phyloP scores from a whole-genome alignment of 2,888 invertebrate species.

The Drosophila falleni region DNA sequence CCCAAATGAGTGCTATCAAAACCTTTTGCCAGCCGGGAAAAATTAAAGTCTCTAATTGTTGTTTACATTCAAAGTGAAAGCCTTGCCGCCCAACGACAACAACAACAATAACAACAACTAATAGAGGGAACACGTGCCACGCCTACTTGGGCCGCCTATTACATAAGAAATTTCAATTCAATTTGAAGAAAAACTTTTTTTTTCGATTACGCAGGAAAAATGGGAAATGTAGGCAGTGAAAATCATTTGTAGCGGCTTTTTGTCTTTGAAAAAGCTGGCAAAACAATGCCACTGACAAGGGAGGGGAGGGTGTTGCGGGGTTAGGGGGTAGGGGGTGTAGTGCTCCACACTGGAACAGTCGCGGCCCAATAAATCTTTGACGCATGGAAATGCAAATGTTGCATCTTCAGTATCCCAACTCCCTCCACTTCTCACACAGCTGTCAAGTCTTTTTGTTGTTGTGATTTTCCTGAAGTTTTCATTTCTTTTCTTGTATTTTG shows the following conservation, averaged over 20 bases:
- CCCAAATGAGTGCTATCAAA: slow-evolving; percentile 17
- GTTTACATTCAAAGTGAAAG: slow-evolving; percentile 73
- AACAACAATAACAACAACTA: slow-evolving; percentile 28
- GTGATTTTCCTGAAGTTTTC: slow-evolving; percentile 44
- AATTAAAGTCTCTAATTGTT: slow-evolving; percentile 63
- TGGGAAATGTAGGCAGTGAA: slow-evolving; percentile 20
- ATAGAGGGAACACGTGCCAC: slow-evolving; percentile 21
- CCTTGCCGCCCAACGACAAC: slow-evolving; percentile 28
- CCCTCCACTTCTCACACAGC: slow-evolving; percentile 18
- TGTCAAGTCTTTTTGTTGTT: slow-evolving; percentile 52
- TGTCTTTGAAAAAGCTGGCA: slow-evolving; percentile 63
- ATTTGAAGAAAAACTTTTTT: slow-evolving; percentile 42
- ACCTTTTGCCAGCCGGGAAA: slow-evolving; percentile 42
- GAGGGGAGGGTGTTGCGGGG: slow-evolving; percentile 1
- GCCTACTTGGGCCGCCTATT: slow-evolving; percentile 33
- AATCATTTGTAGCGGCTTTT: slow-evolving; percentile 55
- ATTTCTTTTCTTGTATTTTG: slow-evolving; percentile 34
- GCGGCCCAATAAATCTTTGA: slow-evolving; percentile 69
- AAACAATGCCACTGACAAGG: slow-evolving; percentile 44
- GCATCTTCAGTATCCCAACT: slow-evolving; percentile 42
- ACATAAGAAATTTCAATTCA: slow-evolving; percentile 66
- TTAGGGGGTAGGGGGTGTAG: slow-evolving; percentile 21
- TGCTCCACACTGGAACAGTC: slow-evolving; percentile 47
- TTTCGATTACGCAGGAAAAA: slow-evolving; percentile 54
- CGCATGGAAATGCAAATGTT: slow-evolving; percentile 74